Base-by-base conservation (phyloP, 2,113 vertebrate species). In the Tetrao urogallus region DNA sequence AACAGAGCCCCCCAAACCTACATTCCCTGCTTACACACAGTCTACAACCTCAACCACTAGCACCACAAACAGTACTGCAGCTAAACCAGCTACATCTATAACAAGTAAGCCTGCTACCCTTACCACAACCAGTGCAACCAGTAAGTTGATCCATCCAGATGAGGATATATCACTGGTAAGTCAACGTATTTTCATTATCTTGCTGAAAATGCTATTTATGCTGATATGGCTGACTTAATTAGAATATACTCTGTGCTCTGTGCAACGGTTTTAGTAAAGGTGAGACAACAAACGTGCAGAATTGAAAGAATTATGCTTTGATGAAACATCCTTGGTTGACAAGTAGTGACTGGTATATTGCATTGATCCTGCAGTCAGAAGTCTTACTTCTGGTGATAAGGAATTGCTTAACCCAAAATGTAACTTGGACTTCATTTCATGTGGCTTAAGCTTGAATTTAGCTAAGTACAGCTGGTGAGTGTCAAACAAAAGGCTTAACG, bases 141-240 rank as follows among this genome's bases (percentile, higher is more conserved):
- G 99, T 99, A 99, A 99, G 99, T 99, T 99, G 99, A 99, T 99
- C 98, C 99, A 99, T 97, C 99, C 99, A 98, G 99, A 99, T 99
- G 99, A 99, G 99, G 99, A 99, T 99, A 99, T 99, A 98, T 99
- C 99, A 91, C 98, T 99, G 99, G 99, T 99, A 99, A 99, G 99
- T 99, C 93, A 73, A 89, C 65, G 34, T 20, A 30, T 45, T 94
- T 93, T 92, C 45, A 11, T 25, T 86, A 19, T 61, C 66, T 61
- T 71, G 67, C 7, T 85, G 79, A 86, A 78, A 88, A 63, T 79
- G 70, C 0, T 0, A 1, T 83, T 90, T 64, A 28, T 77, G 38
- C n/a, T 67, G 8, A 66, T 83, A 8, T 2, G 16, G 24, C 36
- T 83, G 82, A 27, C 38, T 76, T 8, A 52, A 78, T 17, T 82